Percentiles rank a stretch among this genome's conserved stretches.
These are phyloP conservation scores for human (Homo sapiens) DNA, from an alignment of 2,113 vertebrate species.

Conservation along the genomic window GRCh38 chr18:65749501-65750000, in stretches of 20 bases:
- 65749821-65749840: background rate
- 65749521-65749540: background rate
- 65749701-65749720: background rate
- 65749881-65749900: no score
- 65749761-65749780: background rate
- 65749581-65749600: background rate
- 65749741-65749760: no score
- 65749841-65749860: fast-evolving
- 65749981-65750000: background rate
- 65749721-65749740: background rate
- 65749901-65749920: background rate
- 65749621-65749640: background rate
- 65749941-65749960: background rate
- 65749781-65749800: background rate
- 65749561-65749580: background rate
- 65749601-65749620: background rate
- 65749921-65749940: background rate
- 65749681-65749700: background rate
- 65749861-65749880: fast-evolving
- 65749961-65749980: background rate
- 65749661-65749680: background rate
- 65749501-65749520: background rate
- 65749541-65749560: background rate
- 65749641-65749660: background rate
- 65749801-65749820: background rate